phyloP scores from a whole-genome alignment of 1,140 invertebrate species.

The Rhagoletis pomonella region DNA sequence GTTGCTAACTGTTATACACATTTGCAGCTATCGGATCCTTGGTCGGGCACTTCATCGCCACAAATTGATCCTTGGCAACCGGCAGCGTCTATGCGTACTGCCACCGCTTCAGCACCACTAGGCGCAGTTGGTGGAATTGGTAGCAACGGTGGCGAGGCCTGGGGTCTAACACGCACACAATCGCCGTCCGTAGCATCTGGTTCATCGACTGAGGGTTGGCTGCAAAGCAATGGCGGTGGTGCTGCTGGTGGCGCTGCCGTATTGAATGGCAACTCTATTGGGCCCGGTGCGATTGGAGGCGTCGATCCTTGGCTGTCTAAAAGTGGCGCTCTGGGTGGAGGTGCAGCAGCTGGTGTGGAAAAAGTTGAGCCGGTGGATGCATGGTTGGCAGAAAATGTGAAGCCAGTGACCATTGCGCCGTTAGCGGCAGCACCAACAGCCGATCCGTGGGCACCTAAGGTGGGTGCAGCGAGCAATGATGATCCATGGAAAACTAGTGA shows the following conservation, averaged over 20 bases:
- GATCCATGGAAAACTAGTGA: slow-evolving; percentile 70
- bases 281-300: slow-evolving; percentile 53
- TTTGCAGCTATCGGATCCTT: slow-evolving; percentile 76
- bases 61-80: slow-evolving; percentile 79
- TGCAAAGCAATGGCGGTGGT: slow-evolving; percentile 70
- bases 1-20: slow-evolving; percentile 54
- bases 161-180: slow-evolving; percentile 67
- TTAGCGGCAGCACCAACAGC: slow-evolving; percentile 55
- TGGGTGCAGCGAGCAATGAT: slow-evolving; percentile 75
- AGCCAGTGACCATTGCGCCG: slow-evolving; percentile 63
- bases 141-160: slow-evolving; percentile 62
- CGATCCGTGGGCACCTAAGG: slow-evolving; percentile 71
- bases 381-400: slow-evolving; percentile 74
- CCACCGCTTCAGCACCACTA: slow-evolving; percentile 58
- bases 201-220: slow-evolving; percentile 72
- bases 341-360: slow-evolving; percentile 60
- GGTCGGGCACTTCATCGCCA: slow-evolving; percentile 75
- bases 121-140: slow-evolving; percentile 62
- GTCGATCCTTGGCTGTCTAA: slow-evolving; percentile 69
- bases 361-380: slow-evolving; percentile 76
- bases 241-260: slow-evolving; percentile 63
- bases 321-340: slow-evolving; percentile 56
- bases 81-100: slow-evolving; percentile 58
- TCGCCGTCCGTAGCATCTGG: slow-evolving; percentile 71
- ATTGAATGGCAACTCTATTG: not conserved